Conservation (phyloP, 2,797 vertebrate species). For the Micrastur ruficollis region DNA sequence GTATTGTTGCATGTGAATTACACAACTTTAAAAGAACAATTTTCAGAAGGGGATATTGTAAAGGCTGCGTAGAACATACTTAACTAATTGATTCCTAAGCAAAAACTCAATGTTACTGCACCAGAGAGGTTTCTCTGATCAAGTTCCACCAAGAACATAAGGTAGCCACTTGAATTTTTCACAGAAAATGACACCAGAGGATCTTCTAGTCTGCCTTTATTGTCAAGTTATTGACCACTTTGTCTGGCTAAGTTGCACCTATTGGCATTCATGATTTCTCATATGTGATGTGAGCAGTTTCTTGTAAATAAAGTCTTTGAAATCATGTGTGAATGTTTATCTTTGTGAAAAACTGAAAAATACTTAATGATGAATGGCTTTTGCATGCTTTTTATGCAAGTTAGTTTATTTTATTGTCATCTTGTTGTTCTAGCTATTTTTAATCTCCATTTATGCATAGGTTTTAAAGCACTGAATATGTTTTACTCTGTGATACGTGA, state of each 20-base stretch:
- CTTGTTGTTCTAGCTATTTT: background rate
- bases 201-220: background rate
- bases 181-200: background rate
- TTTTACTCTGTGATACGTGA: background rate
- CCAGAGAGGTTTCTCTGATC: background rate
- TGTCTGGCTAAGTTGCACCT: background rate
- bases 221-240: background rate
- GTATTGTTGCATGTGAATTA: background rate
- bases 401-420: background rate
- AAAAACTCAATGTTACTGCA: background rate
- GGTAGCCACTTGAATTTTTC: background rate
- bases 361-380: background rate
- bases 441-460: background rate
- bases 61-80: background rate
- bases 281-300: rapidly evolving
- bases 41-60: background rate
- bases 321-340: background rate
- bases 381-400: background rate
- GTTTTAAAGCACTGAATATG: background rate
- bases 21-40: background rate
- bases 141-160: background rate
- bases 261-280: background rate
- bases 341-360: background rate
- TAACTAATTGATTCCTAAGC: background rate
- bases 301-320: background rate